A percentile compares a stretch with the other conserved stretches of the same genome.
phyloP scores from a whole-genome alignment of 2,888 invertebrate species.

The Caenorhabditis drosophilae region DNA sequence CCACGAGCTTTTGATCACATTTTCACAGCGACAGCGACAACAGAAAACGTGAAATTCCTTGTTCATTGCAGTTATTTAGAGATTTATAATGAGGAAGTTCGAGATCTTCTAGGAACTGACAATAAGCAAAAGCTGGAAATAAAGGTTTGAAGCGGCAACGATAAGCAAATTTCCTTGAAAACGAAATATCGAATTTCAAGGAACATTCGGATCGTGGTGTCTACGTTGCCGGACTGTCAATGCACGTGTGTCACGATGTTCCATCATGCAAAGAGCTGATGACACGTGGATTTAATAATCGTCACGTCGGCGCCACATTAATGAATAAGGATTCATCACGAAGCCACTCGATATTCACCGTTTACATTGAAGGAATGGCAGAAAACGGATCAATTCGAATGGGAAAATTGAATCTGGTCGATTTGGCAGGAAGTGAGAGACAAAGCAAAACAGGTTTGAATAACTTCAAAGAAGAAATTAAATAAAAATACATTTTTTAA shows the following conservation, averaged over 20 bases:
- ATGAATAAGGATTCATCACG: conserved; percentile 83
- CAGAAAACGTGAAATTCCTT: conserved; percentile 77
- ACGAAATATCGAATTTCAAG: conserved; percentile 9
- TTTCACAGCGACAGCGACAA: conserved; percentile 80
- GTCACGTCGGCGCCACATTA: conserved; percentile 83
- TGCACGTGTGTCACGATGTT: conserved; percentile 80
- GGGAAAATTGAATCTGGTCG: conserved; percentile 84
- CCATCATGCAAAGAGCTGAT: conserved; percentile 80
- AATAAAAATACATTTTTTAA: no score
- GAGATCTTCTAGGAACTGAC: conserved; percentile 77
- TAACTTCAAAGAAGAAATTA: no score
- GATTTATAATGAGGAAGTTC: conserved; percentile 83
- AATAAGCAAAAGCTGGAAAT: conserved; percentile 75
- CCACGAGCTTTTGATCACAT: conserved; percentile 81
- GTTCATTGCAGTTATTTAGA: conserved; percentile 83
- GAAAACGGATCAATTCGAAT: conserved; percentile 75
- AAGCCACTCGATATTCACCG: conserved; percentile 86
- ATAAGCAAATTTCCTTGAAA: neutral
- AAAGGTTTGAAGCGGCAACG: conserved; percentile 73
- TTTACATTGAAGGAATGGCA: conserved; percentile 81
- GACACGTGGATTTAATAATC: conserved; percentile 80
- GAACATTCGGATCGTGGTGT: conserved; percentile 61
- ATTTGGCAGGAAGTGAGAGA: conserved; percentile 86
- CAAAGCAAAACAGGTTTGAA: conserved; percentile 81
- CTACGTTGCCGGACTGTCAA: conserved; percentile 74